Percentiles rank a stretch among this genome's conserved stretches.
These are phyloP conservation scores for Macroramphosus scolopax DNA, from an alignment of 2,797 vertebrate species.

Conservation along the genomic window DNA sequence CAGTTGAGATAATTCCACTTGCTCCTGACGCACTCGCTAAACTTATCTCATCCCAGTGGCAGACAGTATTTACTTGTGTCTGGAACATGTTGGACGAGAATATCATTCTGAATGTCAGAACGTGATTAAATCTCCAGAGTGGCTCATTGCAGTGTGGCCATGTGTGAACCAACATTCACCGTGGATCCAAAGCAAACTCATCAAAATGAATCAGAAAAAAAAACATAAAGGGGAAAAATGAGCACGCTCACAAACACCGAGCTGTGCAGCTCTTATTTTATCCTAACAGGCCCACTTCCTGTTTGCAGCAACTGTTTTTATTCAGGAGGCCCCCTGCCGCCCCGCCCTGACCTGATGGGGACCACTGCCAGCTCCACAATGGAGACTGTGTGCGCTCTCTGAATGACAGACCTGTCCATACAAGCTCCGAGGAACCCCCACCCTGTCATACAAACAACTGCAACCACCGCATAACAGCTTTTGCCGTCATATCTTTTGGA, in stretches of 20 bases:
- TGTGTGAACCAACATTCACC: conserved; percentile 1
- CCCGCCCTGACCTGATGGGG: conserved; percentile 57
- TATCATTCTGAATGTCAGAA: too few relatives aligned
- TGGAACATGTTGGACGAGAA: too few relatives aligned
- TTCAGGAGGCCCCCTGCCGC: conserved; percentile 57
- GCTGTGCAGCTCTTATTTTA: conserved; percentile 46
- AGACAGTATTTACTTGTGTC: conserved; percentile 27
- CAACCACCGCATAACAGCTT: conserved; percentile 33
- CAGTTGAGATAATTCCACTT: conserved; percentile 12
- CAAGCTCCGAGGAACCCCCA: conserved; percentile 42
- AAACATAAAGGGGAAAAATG: conserved; percentile 12
- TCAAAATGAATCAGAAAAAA: conserved; percentile 20
- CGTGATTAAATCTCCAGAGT: too few relatives aligned
- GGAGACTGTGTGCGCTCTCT: conserved; percentile 66
- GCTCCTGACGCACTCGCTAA: not conserved
- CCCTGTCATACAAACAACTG: conserved; percentile 34
- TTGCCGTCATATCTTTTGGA: conserved; percentile 46
- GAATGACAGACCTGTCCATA: conserved; percentile 75
- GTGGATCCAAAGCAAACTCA: conserved; percentile 6
- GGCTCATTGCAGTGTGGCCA: too few relatives aligned
- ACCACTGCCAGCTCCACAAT: conserved; percentile 66
- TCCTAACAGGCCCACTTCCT: conserved; percentile 58
- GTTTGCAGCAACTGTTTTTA: conserved; percentile 71
- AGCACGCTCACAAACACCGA: conserved; percentile 35
- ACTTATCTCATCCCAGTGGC: conserved; percentile 31